Conservation (phyloP, 2,797 vertebrate species). For the Potorous gilbertii region DNA sequence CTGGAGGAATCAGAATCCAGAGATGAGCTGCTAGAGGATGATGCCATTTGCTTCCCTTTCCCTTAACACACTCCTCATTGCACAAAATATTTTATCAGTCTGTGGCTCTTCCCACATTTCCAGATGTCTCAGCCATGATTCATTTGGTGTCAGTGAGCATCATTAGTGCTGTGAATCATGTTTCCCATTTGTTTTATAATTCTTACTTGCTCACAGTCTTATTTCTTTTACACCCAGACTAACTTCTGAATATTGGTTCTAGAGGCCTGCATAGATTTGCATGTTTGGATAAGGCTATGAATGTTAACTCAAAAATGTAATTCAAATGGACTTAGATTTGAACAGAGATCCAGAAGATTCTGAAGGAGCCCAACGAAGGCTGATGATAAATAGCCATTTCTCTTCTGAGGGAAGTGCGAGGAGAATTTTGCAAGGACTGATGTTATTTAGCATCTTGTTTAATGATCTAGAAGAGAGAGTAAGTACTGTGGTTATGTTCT, state of each 20-base stretch:
- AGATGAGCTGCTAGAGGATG: background rate
- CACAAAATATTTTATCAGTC: background rate
- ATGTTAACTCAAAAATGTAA: background rate
- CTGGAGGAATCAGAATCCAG: background rate
- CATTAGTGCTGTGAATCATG: constrained; percentile 9
- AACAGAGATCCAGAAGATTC: background rate
- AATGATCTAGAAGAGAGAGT: background rate
- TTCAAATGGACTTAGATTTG: background rate
- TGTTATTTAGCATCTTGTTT: background rate
- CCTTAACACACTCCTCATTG: background rate
- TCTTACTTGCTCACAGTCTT: background rate
- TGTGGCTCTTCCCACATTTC: background rate
- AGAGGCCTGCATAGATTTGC: background rate
- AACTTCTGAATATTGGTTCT: background rate
- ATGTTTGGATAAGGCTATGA: background rate
- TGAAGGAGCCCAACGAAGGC: background rate
- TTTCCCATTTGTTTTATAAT: constrained; percentile 22
- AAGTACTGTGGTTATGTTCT: background rate
- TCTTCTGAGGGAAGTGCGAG: background rate
- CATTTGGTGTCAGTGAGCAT: background rate
- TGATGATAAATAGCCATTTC: background rate
- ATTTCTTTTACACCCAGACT: constrained; percentile 26
- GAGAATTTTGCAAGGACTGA: background rate
- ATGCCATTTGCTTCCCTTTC: background rate
- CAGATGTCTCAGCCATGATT: background rate